Conservation (phyloP, 1,140 invertebrate species). For the Drosophila insularis region DNA sequence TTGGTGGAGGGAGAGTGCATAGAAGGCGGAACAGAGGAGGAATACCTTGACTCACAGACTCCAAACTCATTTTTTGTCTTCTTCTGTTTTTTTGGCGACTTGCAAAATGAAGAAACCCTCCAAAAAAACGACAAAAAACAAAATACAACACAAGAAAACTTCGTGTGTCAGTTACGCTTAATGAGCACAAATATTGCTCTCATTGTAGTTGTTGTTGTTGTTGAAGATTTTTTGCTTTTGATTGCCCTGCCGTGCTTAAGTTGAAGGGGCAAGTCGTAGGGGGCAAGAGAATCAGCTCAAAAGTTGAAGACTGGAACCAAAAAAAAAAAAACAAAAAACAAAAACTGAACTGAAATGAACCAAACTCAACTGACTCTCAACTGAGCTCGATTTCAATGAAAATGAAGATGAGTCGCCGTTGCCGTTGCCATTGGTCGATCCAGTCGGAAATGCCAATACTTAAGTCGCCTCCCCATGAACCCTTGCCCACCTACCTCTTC, state of each 20-base stretch:
- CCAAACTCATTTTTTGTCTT: constrained; percentile 20
- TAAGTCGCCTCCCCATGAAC: constrained; percentile 21
- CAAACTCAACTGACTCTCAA: constrained; percentile 13
- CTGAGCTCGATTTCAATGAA: constrained; percentile 62
- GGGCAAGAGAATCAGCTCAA: constrained; percentile 30
- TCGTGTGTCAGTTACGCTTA: constrained; percentile 80
- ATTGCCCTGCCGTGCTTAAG: constrained; percentile 67
- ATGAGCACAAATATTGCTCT: constrained; percentile 80
- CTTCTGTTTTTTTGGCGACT: constrained; percentile 61
- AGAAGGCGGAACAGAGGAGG: constrained; percentile 20
- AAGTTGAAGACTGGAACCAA: constrained; percentile 1
- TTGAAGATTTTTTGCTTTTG: constrained; percentile 73
- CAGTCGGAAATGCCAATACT: constrained; percentile 75
- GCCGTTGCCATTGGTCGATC: constrained; percentile 19
- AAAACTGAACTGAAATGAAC: constrained; percentile 4
- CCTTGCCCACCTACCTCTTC: constrained; percentile 1
- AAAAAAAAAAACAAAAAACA: neutral
- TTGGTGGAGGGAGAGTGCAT: neutral
- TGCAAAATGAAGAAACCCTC: constrained; percentile 77
- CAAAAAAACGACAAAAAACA: constrained; percentile 43
- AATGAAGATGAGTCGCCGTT: constrained; percentile 45
- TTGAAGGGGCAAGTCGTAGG: constrained; percentile 13
- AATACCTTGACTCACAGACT: constrained; percentile 49
- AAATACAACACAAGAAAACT: constrained; percentile 45
- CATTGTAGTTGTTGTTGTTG: constrained; percentile 59